Conservation (phyloP, 92 coral and sea anemone genomes). For the Galaxea fascicularis region DNA sequence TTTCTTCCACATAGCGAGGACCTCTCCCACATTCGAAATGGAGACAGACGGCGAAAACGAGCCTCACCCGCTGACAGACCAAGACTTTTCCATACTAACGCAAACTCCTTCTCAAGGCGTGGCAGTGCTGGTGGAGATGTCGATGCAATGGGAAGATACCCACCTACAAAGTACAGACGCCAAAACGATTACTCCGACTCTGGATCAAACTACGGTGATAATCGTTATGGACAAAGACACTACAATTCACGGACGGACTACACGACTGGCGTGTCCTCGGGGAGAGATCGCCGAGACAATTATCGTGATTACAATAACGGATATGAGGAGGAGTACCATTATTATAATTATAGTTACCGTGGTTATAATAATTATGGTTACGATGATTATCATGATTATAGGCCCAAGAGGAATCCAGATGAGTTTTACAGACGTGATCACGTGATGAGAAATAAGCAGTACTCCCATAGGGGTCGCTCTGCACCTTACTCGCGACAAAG, state of each 20-base stretch:
- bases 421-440: slow-evolving; percentile 24
- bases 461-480: neutral
- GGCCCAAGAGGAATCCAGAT: neutral
- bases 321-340: neutral
- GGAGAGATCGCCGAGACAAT: slow-evolving; percentile 12
- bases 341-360: neutral
- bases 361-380: slow-evolving; percentile 1
- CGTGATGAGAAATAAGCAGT: slow-evolving; percentile 5
- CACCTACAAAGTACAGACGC: slow-evolving; percentile 5
- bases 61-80: neutral
- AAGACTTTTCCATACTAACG: slow-evolving; percentile 10
- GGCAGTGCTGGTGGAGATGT: neutral
- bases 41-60: neutral
- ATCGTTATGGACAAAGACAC: neutral
- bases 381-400: slow-evolving; percentile 8
- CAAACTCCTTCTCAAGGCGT: neutral
- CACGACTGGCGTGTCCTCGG: slow-evolving; percentile 13
- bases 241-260: neutral
- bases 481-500: slow-evolving; percentile 15
- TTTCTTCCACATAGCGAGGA: slow-evolving; percentile 18
- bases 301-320: neutral
- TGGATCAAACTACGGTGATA: neutral
- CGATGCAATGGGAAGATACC: neutral
- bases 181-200: neutral
- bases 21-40: neutral